Evolutionary conservation across 2,888 invertebrate genomes (phyloP).

Genomic region (Caradrina clavipalpis): DNA sequence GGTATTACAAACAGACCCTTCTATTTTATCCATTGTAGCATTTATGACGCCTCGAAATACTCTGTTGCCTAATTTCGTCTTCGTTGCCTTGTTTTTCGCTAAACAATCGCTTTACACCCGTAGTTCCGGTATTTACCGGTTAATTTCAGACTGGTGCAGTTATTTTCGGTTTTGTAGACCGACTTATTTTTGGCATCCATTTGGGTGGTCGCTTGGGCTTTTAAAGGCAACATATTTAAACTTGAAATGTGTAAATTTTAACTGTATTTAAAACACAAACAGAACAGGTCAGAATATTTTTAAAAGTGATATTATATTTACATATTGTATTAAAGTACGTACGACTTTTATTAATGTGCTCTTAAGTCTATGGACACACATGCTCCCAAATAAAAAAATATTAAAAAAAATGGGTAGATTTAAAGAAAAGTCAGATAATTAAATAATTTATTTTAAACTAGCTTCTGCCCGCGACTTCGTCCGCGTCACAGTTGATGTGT

Average conservation of each 20-base stretch:
- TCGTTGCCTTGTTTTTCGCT: constrained; percentile 20
- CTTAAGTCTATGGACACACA: too few species aligned
- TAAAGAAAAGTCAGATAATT: neutral
- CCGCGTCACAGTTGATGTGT: too few species aligned
- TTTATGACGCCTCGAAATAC: constrained; percentile 31
- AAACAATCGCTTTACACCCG: constrained; percentile 15
- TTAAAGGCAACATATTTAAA: constrained; percentile 7
- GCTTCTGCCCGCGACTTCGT: too few species aligned
- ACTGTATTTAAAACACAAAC: constrained; percentile 6
- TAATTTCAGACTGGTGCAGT: constrained; percentile 4
- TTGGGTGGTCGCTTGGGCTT: constrained; percentile 47
- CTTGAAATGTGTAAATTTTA: neutral
- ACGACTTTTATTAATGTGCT: neutral
- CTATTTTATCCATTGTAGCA: too few species aligned
- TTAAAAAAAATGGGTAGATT: neutral
- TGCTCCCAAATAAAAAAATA: too few species aligned
- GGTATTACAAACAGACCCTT: too few species aligned
- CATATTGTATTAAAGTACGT: neutral
- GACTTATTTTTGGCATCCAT: constrained; percentile 28
- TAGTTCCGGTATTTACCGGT: constrained; percentile 9
- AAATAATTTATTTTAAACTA: neutral
- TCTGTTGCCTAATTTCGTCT: constrained; percentile 25
- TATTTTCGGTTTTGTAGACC: constrained; percentile 22
- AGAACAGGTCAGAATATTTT: neutral
- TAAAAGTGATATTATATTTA: neutral